These are phyloP conservation scores for Drosophila pseudoananassae DNA, from an alignment of 1,140 invertebrate species.

Conservation along the genomic window DNA sequence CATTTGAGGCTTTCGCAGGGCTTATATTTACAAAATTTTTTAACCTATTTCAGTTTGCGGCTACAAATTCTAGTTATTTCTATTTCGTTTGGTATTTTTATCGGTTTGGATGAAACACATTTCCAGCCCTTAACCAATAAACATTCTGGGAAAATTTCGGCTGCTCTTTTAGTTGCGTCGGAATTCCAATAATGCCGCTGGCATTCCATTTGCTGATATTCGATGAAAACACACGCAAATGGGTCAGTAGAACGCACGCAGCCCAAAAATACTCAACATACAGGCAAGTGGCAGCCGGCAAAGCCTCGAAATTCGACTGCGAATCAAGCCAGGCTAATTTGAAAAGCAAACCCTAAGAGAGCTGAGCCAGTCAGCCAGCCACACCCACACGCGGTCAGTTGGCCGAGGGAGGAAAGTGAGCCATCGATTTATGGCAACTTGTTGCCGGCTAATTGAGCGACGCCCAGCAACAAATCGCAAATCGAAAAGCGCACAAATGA, in stretches of 20 bases:
- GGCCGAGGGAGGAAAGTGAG: constrained; percentile 55
- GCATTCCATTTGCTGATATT: constrained; percentile 33
- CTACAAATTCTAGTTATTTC: constrained; percentile 28
- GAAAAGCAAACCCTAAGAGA: constrained; percentile 56
- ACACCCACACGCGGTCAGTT: constrained; percentile 19
- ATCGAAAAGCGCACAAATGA: constrained; percentile 59
- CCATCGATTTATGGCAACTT: constrained; percentile 62
- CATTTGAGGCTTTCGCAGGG: not conserved
- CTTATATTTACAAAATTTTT: not conserved
- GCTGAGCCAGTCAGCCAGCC: constrained; percentile 4
- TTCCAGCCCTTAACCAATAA: constrained; percentile 13
- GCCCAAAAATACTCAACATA: constrained; percentile 26
- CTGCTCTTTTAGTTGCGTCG: constrained; percentile 20
- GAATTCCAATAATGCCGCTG: constrained; percentile 50
- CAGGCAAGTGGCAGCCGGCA: constrained; percentile 4
- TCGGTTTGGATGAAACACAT: constrained; percentile 3
- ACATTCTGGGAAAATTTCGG: constrained; percentile 10
- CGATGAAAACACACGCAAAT: constrained; percentile 54
- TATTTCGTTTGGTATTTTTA: constrained; percentile 5
- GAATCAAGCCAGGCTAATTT: constrained; percentile 70
- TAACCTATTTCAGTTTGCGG: not conserved
- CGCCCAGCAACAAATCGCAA: constrained; percentile 42
- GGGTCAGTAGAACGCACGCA: constrained; percentile 70
- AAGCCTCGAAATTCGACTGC: constrained; percentile 40
- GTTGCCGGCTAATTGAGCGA: constrained; percentile 74